Evolutionary conservation across 2,888 invertebrate species (phyloP).

Genomic region (Athalia circularis): DNA sequence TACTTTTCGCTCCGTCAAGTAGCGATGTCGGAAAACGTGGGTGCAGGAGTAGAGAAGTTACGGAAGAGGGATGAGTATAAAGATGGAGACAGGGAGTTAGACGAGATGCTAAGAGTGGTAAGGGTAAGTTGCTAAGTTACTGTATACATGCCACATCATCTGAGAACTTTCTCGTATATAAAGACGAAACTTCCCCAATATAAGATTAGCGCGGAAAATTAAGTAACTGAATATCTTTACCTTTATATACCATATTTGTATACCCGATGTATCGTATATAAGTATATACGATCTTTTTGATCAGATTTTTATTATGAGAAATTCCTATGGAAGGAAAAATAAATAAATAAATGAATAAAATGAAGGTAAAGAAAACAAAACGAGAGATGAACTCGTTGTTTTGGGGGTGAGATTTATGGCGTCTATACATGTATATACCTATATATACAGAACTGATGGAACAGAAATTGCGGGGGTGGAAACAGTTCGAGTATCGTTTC

Average conservation of each 20-base stretch:
- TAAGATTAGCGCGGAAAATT: conserved; percentile 36
- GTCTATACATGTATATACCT: not conserved
- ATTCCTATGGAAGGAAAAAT: too few species aligned
- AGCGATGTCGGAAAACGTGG: conserved; percentile 4
- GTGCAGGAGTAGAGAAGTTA: too few species aligned
- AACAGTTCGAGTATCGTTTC: not conserved
- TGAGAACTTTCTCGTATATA: conserved; percentile 2
- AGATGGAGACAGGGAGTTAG: conserved; percentile 1
- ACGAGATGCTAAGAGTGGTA: conserved; percentile 11
- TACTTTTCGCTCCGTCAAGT: conserved; percentile 45
- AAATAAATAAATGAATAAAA: too few species aligned
- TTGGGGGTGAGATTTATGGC: not conserved
- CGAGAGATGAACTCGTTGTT: not conserved
- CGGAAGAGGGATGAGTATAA: not conserved
- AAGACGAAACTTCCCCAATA: conserved; percentile 33
- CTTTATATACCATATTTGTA: not conserved
- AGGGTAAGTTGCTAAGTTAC: conserved; percentile 36
- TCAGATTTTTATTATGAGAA: too few species aligned
- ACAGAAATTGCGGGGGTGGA: not conserved
- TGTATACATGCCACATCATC: conserved; percentile 12
- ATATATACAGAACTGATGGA: not conserved
- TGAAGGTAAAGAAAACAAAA: too few species aligned
- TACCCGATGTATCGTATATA: too few species aligned
- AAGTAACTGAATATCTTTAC: conserved; percentile 17
- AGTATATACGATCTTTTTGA: too few species aligned